Percentiles rank a stretch among this genome's conserved stretches.
Evolutionary conservation across 2,888 invertebrate species (phyloP).

Genomic region (Pandemis corylana): DNA sequence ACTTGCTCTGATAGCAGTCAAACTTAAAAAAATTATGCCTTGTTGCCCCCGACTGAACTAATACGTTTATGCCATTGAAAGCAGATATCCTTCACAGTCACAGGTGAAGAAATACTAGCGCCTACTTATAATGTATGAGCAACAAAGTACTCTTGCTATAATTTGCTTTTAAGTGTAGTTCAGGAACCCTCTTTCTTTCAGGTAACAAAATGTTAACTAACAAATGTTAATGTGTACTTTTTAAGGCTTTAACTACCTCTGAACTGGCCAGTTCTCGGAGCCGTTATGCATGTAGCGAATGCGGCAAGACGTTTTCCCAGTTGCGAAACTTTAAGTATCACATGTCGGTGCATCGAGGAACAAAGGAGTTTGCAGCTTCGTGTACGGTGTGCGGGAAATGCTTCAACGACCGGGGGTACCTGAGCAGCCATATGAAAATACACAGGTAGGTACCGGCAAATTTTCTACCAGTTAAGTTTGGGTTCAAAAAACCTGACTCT

Average conservation of each 20-base stretch:
- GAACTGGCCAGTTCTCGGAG: slow-evolving; percentile 63
- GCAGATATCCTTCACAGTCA: background rate
- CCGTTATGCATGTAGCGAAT: slow-evolving; percentile 89
- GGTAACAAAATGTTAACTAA: no score
- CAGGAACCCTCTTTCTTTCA: no score
- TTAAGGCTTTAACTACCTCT: slow-evolving; percentile 62
- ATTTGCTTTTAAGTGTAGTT: background rate
- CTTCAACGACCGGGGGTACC: slow-evolving; percentile 93
- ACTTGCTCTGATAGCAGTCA: background rate
- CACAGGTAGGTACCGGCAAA: slow-evolving; percentile 85
- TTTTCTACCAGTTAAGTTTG: background rate
- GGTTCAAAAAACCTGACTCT: no score
- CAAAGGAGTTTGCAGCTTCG: slow-evolving; percentile 91
- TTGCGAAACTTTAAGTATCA: slow-evolving; percentile 94
- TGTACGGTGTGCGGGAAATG: slow-evolving; percentile 89
- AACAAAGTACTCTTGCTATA: background rate
- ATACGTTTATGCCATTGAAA: no score
- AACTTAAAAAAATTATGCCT: no score
- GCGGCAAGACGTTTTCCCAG: slow-evolving; percentile 93
- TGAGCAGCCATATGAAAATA: slow-evolving; percentile 94
- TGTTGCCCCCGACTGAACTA: no score
- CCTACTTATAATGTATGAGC: slow-evolving; percentile 13
- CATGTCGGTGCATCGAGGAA: slow-evolving; percentile 92
- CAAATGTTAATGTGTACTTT: background rate
- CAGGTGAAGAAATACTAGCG: background rate